phyloP scores from a whole-genome alignment of 2,797 vertebrate genomes.

The Trematomus bernacchii region DNA sequence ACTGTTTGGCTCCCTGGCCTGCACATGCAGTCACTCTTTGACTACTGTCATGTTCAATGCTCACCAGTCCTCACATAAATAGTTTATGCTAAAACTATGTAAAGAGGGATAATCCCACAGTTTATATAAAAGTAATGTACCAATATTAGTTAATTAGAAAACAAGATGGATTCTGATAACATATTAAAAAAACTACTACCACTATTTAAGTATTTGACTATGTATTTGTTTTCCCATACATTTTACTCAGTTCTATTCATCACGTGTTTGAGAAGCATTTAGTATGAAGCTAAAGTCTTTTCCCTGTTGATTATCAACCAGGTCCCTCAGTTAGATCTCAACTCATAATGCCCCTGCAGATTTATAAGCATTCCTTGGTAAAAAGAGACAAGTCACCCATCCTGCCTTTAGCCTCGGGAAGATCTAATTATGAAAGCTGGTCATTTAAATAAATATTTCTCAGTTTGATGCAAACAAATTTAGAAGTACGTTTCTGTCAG shows the following conservation, averaged over 20 bases:
- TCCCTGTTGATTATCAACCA: no score
- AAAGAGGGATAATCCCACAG: neutral
- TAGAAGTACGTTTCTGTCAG: neutral
- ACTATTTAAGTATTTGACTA: neutral
- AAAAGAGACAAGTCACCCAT: neutral
- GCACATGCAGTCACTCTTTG: neutral
- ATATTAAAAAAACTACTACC: neutral
- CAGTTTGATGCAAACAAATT: conserved; percentile 22
- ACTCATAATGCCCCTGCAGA: neutral
- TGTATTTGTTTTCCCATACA: neutral
- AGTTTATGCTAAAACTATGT: neutral
- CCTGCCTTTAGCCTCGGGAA: neutral
- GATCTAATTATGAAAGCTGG: conserved; percentile 3
- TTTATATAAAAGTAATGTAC: neutral
- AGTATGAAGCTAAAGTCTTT: neutral
- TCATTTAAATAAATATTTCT: conserved; percentile 25
- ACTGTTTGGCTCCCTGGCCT: conserved; percentile 26
- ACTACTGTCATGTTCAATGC: neutral
- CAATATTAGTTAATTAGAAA: neutral
- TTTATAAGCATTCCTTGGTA: neutral
- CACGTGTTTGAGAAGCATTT: neutral
- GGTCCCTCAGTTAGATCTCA: neutral
- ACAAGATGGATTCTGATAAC: neutral
- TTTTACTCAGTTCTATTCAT: neutral
- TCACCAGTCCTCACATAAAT: neutral